These are phyloP conservation scores for Drosophila gaucha DNA, from an alignment of 2,888 invertebrate species.

Conservation along the genomic window DNA sequence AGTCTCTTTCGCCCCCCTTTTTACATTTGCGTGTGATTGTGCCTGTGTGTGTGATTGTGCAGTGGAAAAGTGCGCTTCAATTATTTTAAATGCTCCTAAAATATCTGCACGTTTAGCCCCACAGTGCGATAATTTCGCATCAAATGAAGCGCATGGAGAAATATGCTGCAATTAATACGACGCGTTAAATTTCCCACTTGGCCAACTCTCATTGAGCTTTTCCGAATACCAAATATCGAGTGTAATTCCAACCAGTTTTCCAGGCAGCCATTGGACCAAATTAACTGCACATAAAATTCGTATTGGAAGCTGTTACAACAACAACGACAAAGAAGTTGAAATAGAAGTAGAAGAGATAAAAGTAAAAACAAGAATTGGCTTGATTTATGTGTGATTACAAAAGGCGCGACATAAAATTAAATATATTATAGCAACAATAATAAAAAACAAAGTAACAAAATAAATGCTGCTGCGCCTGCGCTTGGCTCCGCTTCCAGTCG, in stretches of 20 bases:
- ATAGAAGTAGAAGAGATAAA: conserved; percentile 9
- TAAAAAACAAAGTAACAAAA: conserved; percentile 37
- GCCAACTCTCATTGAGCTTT: conserved; percentile 6
- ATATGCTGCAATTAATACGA: conserved; percentile 39
- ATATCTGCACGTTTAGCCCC: conserved; percentile 45
- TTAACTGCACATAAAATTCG: conserved; percentile 27
- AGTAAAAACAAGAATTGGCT: conserved; percentile 14
- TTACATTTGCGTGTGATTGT: conserved; percentile 11
- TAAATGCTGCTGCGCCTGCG: conserved; percentile 41
- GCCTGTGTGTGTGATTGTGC: conserved; percentile 13
- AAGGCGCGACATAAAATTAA: conserved; percentile 47
- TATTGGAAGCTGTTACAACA: conserved; percentile 14
- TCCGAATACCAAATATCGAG: conserved; percentile 21
- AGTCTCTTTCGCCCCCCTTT: not conserved
- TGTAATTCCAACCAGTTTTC: conserved; percentile 47
- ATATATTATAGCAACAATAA: conserved; percentile 29
- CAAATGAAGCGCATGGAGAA: conserved; percentile 17
- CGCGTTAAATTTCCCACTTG: conserved; percentile 39
- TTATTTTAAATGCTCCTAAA: conserved; percentile 64
- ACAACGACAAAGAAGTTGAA: conserved; percentile 4
- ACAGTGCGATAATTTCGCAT: conserved; percentile 45
- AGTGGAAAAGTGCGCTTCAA: conserved; percentile 67
- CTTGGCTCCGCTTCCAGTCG: conserved; percentile 1
- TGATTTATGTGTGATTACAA: conserved; percentile 74
- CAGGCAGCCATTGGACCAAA: conserved; percentile 25